Conservation (phyloP, 2,113 vertebrate genomes). For the Poicephalus gulielmi region DNA sequence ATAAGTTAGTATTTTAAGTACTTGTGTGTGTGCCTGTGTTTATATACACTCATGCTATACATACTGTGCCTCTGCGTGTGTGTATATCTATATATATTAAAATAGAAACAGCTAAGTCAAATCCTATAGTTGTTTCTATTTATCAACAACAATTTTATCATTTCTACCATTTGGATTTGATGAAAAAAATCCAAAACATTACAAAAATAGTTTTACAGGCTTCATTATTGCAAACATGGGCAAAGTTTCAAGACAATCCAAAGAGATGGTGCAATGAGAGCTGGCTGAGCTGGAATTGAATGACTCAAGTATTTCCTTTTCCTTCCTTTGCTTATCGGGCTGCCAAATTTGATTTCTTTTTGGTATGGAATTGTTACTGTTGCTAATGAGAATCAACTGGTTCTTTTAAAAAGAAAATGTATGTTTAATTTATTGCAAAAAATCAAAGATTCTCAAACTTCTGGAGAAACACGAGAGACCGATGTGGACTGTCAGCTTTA, state of each 20-base stretch:
- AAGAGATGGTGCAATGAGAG: background rate
- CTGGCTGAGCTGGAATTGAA: slow-evolving; percentile 14
- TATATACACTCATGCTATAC: background rate
- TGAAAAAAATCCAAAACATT: background rate
- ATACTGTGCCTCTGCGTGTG: background rate
- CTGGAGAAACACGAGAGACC: background rate
- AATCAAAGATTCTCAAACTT: background rate
- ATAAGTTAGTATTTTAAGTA: background rate
- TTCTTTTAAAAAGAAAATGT: background rate
- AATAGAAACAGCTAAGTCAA: background rate
- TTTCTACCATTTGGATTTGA: slow-evolving; percentile 1
- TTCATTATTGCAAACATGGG: slow-evolving; percentile 11
- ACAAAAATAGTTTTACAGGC: background rate
- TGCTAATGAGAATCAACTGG: background rate
- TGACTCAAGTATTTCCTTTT: slow-evolving; percentile 42
- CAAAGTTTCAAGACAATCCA: slow-evolving; percentile 33
- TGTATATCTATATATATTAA: background rate
- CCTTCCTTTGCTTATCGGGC: slow-evolving; percentile 22
- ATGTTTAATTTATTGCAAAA: background rate
- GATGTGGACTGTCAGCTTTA: background rate
- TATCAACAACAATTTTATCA: background rate
- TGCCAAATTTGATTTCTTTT: slow-evolving; percentile 38
- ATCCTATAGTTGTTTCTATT: background rate
- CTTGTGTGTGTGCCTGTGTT: background rate
- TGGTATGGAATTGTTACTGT: background rate